Evolutionary conservation across 2,113 vertebrate genomes (phyloP), one percentile per base, ranked within the genome.

Genomic region (Egretta garzetta): DNA sequence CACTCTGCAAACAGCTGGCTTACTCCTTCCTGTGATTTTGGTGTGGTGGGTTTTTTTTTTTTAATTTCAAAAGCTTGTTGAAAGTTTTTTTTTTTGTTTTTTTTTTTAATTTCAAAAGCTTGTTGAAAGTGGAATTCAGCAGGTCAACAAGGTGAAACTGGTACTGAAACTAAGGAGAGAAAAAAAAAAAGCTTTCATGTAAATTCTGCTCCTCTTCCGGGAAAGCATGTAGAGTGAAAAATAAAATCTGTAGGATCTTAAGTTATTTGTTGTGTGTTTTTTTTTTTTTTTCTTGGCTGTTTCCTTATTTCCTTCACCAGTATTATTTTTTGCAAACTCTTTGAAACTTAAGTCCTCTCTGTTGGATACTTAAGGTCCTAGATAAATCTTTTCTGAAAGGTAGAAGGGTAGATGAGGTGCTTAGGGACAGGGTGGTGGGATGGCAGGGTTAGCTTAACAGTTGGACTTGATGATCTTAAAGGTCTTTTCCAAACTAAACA

Each of bases 1-100:
- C 1, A 0, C 15, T 73, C 5, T 33, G 30, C 30, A 49, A 62
- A 22, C 5, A 43, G 7, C 23, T 66, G 4, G 2, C 73, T 66
- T 50, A 14, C 19, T 8, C 12, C 8, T 28, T 82, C 5, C 2
- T 0, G 0, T 11, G 7, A 4, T 28, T 39, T 49, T n/a, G 12
- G 8, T 27, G 43, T 16, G 43, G 43, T 41, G 41, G 12, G 22
- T 71, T 12, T 12, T 27, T 47, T n/a, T 63, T 62, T 53, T 22
- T 47, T n/a, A 4, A 45, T 70, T 56, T 28, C 12, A 43, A 45
- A 60, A 23, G n/a, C 12, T 59, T 55, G 6, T 55, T 32, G 26
- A 33, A 3, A 30, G 20, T 7, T n/a, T n/a, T n/a, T n/a, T n/a
- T n/a, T n/a, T n/a, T n/a, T n/a, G n/a, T 12, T 12, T 27, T 47